phyloP scores from a whole-genome alignment of 2,888 invertebrate species.

The Cryptocephalus primarius region DNA sequence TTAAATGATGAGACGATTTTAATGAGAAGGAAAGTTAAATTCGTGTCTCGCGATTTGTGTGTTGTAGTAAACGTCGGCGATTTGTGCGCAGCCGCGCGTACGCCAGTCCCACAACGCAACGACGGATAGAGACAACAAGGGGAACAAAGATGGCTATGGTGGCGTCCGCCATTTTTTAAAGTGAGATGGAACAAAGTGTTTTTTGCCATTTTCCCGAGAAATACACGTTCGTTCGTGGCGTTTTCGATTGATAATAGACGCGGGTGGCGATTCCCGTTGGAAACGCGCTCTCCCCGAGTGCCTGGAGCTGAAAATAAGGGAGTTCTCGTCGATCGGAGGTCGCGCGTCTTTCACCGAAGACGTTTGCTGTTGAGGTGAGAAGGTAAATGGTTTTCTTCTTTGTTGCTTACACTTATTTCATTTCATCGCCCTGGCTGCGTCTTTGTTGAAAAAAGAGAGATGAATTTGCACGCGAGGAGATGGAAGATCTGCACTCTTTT shows the following conservation, averaged over 20 bases:
- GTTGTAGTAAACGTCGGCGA: too few relatives aligned
- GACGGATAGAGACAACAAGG: conserved; percentile 17
- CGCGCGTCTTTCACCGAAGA: conserved; percentile 22
- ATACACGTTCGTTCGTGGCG: conserved; percentile 4
- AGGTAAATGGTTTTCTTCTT: conserved; percentile 39
- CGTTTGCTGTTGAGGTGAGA: conserved; percentile 23
- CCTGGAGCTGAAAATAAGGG: conserved; percentile 11
- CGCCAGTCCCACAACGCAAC: too few relatives aligned
- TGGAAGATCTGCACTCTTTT: conserved; percentile 10
- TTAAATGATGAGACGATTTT: too few relatives aligned
- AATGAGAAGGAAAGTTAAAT: too few relatives aligned
- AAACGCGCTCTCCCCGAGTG: too few relatives aligned
- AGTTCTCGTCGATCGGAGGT: conserved; percentile 10
- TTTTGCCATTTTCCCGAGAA: conserved; percentile 28
- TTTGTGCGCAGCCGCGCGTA: too few relatives aligned
- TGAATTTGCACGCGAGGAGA: conserved; percentile 31
- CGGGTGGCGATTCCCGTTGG: too few relatives aligned
- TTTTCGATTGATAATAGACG: neutral
- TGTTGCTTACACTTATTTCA: conserved; percentile 39
- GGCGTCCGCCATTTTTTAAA: conserved; percentile 41
- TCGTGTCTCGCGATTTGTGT: too few relatives aligned
- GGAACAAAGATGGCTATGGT: conserved; percentile 39
- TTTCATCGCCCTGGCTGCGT: conserved; percentile 37
- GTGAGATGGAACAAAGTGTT: conserved; percentile 39
- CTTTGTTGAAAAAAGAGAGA: conserved; percentile 41